A percentile compares a stretch with the other conserved stretches of the same genome.
Conservation (phyloP, 1,140 invertebrate genomes). For the Brachionus paranguensis region DNA sequence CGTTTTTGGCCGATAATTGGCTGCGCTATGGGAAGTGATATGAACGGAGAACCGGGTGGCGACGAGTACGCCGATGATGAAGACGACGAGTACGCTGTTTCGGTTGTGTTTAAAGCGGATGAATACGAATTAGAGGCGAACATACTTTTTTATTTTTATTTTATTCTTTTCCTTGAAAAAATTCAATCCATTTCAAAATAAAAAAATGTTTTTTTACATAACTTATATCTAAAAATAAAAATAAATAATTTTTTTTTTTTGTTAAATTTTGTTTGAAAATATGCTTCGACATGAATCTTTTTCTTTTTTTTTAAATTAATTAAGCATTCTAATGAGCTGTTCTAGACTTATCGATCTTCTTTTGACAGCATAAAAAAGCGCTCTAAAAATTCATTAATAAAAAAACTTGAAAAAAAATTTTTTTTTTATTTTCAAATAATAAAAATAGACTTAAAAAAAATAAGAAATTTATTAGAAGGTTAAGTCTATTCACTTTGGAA, state of each 20-base stretch:
- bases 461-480: background rate
- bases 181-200: background rate
- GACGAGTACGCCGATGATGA: slow-evolving; percentile 3
- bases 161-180: background rate
- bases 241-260: background rate
- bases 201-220: background rate
- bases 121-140: slow-evolving; percentile 4
- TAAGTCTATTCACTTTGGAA: background rate
- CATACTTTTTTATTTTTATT: background rate
- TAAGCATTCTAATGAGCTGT: background rate
- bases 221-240: background rate
- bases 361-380: background rate
- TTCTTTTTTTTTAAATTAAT: background rate
- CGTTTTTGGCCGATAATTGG: background rate
- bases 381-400: background rate
- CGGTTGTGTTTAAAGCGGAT: background rate
- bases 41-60: slow-evolving; percentile 5
- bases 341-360: background rate
- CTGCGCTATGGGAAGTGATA: background rate
- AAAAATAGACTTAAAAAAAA: background rate
- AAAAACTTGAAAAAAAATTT: background rate
- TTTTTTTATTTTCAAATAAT: background rate
- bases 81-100: background rate
- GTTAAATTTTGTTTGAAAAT: background rate
- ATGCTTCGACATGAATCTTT: background rate